Evolutionary conservation across 1,140 invertebrate genomes (phyloP), one percentile per base, ranked within the genome.

Genomic region (Lordiphosa collinella): DNA sequence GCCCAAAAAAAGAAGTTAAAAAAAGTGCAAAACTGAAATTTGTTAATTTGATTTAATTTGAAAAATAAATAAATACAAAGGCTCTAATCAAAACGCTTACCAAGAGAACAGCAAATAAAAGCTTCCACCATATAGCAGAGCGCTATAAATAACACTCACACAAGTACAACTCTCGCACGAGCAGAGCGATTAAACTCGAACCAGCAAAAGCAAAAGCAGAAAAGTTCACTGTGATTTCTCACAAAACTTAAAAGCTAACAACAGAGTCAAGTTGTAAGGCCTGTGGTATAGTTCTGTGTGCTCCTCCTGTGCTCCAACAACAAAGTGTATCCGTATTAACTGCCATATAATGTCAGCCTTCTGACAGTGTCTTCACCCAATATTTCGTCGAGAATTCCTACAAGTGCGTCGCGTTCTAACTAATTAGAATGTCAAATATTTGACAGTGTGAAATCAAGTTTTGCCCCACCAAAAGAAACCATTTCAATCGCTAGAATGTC

Each of bases 401-500:
- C 32, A 79, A 78, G 74, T 78, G 62, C 53, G 52, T 53, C 65
- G 25, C 35, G 25, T 47, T 38, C n/a, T 36, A 36, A 25, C 35
- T 66, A 72, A 80, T 67, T 62, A 69, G 48, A 84, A 82, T 85
- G 78, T 73, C 79, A 57, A 57, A 65, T 53, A 84, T 78, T 63
- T 78, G 72, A 82, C 78, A 84, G 70, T 34, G 78, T 68, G 51
- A 40, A 41, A 41, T 11, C 18, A 22, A 43, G 2, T 29, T 4
- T 25, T 11, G n/a, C 11, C 25, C 8, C 48, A 10, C 3, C 56
- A 32, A 49, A 59, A 29, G 12, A 47, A 49, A 64, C n/a, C 12
- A 35, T n/a, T 25, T 13, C 46, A 40, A 44, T 44, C 12, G 41
- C 41, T 57, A 82, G 54, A 72, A 82, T 82, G 76, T 72, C 47